Evolutionary conservation across 2,113 vertebrate species (phyloP), one percentile per base, ranked within the genome.

Genomic region (Parotia lawesii): DNA sequence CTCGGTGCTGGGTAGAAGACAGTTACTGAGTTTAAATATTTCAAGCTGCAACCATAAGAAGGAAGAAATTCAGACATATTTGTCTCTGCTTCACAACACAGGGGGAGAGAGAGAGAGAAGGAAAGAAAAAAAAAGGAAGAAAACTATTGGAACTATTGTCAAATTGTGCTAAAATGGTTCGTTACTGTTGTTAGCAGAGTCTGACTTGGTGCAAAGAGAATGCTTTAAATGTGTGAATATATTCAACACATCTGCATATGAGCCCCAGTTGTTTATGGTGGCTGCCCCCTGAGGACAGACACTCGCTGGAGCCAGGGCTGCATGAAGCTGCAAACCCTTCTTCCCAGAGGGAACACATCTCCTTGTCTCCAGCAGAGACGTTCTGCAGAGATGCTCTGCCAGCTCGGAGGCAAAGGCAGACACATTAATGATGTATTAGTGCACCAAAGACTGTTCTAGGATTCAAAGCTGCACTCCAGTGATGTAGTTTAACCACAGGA

Each of bases 381-480:
- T 29, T 78, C 76, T 79, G 69, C 70, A 85, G 85, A 79, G 66
- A 37, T 51, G 54, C 40, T 74, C 67, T 73, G 73, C 62, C 65
- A 65, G 78, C 78, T 85, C 57, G 35, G 38, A 64, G 81, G 66
- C 37, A 79, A 71, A 90, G 71, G 57, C 71, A 91, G 76, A 50
- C 76, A 56, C 87, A 53, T 96, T 90, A 93, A 91, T 87, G 92
- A 94, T 94, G 88, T 31, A 89, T 96, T 80, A 93, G 51, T 33
- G 48, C 67, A 42, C 88, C 62, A 72, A 85, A 87, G 61, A 35
- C 72, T 81, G 58, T 74, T 96, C 87, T 62, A 91, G 84, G 57
- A 95, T 89, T 85, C 82, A 64, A 77, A 90, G 87, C 62, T 21
- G 35, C 65, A 38, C 54, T 83, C 80, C 61, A 67, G 86, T 38